phyloP scores from a whole-genome alignment of 2,888 invertebrate genomes.

The Polyommatus iphigenia region DNA sequence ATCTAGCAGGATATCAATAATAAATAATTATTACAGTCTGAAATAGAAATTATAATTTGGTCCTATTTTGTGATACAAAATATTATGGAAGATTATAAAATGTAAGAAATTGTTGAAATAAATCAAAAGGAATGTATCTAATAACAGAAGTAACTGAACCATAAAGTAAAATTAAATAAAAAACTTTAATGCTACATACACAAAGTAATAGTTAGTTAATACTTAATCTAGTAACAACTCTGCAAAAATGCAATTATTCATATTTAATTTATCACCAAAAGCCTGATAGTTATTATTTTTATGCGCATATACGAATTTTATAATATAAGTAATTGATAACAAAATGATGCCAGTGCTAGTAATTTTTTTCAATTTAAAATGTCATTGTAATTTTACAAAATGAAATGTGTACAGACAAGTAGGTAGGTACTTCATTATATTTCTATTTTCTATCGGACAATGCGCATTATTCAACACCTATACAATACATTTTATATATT shows the following conservation, averaged over 20 bases:
- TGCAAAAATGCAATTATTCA: conserved; percentile 1
- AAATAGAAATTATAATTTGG: background rate
- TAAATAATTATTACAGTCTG: background rate
- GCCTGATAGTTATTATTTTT: background rate
- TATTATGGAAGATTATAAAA: background rate
- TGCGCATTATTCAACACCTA: conserved; percentile 10
- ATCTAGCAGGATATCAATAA: background rate
- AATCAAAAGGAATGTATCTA: background rate
- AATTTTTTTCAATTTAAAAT: background rate
- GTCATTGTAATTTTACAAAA: background rate
- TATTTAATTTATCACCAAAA: background rate
- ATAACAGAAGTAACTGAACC: background rate
- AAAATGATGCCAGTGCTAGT: background rate
- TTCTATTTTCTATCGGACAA: background rate
- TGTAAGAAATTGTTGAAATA: background rate
- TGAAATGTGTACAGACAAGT: background rate
- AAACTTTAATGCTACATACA: background rate
- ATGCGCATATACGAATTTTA: background rate
- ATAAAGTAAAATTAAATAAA: background rate
- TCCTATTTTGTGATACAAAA: background rate
- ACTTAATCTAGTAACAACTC: background rate
- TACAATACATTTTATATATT: background rate
- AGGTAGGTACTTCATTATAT: background rate
- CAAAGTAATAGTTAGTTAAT: background rate
- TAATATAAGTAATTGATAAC: background rate